phyloP scores from a whole-genome alignment of 2,797 vertebrate genomes.

The Thalassophryne amazonica region DNA sequence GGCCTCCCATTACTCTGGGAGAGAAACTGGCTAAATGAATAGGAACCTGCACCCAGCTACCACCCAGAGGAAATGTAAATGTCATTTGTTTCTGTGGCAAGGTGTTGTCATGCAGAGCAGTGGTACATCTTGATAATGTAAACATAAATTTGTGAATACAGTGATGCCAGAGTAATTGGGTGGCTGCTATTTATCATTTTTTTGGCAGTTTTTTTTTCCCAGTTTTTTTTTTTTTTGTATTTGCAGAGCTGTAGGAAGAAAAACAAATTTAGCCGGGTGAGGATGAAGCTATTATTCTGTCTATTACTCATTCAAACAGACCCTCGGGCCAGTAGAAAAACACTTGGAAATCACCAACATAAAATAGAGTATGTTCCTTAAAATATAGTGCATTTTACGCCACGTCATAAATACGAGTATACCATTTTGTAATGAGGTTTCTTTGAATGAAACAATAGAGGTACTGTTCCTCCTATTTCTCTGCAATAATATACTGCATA shows the following conservation, averaged over 20 bases:
- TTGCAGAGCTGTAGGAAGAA: constrained; percentile 57
- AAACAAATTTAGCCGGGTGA: constrained; percentile 66
- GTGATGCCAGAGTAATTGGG: constrained; percentile 71
- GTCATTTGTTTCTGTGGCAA: constrained; percentile 70
- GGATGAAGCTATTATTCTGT: constrained; percentile 71
- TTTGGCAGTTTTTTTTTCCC: constrained; percentile 40
- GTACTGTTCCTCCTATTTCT: constrained; percentile 11
- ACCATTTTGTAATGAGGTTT: constrained; percentile 59
- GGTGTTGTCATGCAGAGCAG: constrained; percentile 64
- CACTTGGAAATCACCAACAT: constrained; percentile 69
- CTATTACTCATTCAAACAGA: constrained; percentile 70
- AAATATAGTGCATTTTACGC: constrained; percentile 58
- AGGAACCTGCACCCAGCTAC: constrained; percentile 47
- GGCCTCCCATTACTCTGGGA: constrained; percentile 73
- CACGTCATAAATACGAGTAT: constrained; percentile 62
- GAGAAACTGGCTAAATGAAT: constrained; percentile 68
- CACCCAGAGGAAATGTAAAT: constrained; percentile 73
- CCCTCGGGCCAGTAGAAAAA: constrained; percentile 67
- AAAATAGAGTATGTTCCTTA: constrained; percentile 65
- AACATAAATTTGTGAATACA: constrained; percentile 72
- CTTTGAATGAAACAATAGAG: constrained; percentile 51
- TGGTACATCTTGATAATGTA: constrained; percentile 74
- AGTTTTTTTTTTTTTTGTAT: constrained; percentile 39
- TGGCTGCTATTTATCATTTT: constrained; percentile 67
- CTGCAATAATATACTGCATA: constrained; percentile 36